phyloP scores from a whole-genome alignment of 2,888 invertebrate genomes.

The Silvanus unidentatus region DNA sequence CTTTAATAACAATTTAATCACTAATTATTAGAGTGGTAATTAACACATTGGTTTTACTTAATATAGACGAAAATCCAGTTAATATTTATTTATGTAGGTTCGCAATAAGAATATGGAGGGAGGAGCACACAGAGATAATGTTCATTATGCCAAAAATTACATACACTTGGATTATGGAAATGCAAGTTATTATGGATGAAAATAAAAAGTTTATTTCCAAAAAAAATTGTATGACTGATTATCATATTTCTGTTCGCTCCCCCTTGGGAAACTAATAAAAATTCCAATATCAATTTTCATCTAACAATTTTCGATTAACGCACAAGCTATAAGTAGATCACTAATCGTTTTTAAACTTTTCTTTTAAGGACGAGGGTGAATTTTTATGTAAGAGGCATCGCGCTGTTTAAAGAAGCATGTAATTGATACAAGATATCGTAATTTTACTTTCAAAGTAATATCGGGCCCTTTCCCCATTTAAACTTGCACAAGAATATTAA shows the following conservation, averaged over 20 bases:
- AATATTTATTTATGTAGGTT: constrained; percentile 1
- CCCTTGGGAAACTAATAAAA: too few relatives aligned
- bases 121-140: too few relatives aligned
- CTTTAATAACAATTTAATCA: constrained; percentile 41
- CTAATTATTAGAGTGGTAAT: constrained; percentile 42
- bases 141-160: too few relatives aligned
- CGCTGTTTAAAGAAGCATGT: constrained; percentile 38
- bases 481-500: too few relatives aligned
- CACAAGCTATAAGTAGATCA: constrained; percentile 39
- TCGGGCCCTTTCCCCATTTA: too few relatives aligned
- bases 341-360: constrained; percentile 45
- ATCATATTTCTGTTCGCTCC: too few relatives aligned
- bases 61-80: constrained; percentile 13
- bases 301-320: constrained; percentile 40
- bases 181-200: too few relatives aligned
- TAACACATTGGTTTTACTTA: constrained; percentile 31
- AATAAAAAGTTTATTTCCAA: too few relatives aligned
- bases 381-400: constrained; percentile 40
- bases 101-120: too few relatives aligned
- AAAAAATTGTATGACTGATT: too few relatives aligned
- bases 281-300: constrained; percentile 35
- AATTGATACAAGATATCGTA: constrained; percentile 39
- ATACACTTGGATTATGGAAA: too few relatives aligned
- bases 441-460: constrained; percentile 35
- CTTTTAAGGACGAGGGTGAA: constrained; percentile 40